Conservation (phyloP, 2,797 vertebrate species). For the Danio albolineatus region DNA sequence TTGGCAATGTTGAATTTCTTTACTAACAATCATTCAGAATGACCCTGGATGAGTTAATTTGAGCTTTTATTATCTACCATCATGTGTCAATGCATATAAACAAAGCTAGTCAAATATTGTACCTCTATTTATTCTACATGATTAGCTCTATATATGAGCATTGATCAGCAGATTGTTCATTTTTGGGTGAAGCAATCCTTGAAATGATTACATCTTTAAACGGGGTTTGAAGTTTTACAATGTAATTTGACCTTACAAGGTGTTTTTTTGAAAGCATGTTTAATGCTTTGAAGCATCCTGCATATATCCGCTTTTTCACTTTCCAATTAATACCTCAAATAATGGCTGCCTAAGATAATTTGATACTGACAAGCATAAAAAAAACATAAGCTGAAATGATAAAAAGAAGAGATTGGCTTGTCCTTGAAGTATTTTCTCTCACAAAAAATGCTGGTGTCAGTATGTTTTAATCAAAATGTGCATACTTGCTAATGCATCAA, state of each 20-base stretch:
- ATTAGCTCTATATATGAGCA: neutral
- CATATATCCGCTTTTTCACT: neutral
- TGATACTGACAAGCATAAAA: neutral
- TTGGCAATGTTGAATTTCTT: too few species aligned
- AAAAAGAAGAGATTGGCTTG: neutral
- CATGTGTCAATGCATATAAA: too few species aligned
- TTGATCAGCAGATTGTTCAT: neutral
- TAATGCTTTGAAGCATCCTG: neutral
- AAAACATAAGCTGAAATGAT: neutral
- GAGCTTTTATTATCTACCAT: too few species aligned
- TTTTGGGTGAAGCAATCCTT: neutral
- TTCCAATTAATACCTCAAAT: neutral
- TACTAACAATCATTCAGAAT: too few species aligned
- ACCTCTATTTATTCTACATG: too few species aligned
- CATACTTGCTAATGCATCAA: slow-evolving; percentile 2
- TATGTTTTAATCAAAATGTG: neutral
- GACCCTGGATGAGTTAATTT: too few species aligned
- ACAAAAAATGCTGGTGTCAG: neutral
- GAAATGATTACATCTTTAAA: neutral
- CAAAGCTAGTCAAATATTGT: too few species aligned
- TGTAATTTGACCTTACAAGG: neutral
- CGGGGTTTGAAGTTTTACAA: neutral
- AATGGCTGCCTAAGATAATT: neutral
- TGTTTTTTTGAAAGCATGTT: neutral
- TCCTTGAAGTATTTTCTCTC: neutral